Conservation (phyloP, 2,888 invertebrate genomes). For the Protula sp. region DNA sequence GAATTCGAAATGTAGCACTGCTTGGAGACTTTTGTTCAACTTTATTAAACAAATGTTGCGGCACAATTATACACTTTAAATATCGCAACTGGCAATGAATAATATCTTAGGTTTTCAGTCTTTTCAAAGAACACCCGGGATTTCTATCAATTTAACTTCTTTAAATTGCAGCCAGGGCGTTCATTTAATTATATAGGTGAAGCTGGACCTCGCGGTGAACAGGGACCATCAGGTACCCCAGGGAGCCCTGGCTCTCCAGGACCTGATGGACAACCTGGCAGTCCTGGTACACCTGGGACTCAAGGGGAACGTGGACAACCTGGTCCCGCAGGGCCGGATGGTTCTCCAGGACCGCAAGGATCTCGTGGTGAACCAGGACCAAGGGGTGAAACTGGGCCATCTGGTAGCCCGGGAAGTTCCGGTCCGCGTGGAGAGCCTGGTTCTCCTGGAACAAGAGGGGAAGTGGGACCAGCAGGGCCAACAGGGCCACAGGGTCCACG, state of each 20-base stretch:
- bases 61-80: too few species aligned
- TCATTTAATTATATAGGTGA: constrained; percentile 6
- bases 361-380: constrained; percentile 48
- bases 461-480: constrained; percentile 14
- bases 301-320: constrained; percentile 15
- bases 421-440: constrained; percentile 18
- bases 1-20: too few species aligned
- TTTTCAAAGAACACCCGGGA: too few species aligned
- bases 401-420: constrained; percentile 2
- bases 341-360: constrained; percentile 23
- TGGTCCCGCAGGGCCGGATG: constrained; percentile 12
- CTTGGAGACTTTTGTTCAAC: too few species aligned
- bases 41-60: too few species aligned
- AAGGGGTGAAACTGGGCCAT: constrained; percentile 26
- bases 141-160: too few species aligned
- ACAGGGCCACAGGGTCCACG: constrained; percentile 13
- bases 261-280: constrained; percentile 14
- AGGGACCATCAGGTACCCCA: neutral
- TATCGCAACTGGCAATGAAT: too few species aligned
- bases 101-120: too few species aligned
- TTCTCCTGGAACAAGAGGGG: constrained; percentile 23
- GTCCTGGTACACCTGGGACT: constrained; percentile 6
- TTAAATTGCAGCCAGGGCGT: too few species aligned
- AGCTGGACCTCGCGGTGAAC: constrained; percentile 7
- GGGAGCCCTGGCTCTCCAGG: constrained; percentile 8